phyloP scores from a whole-genome alignment of 2,888 invertebrate species.

The Caenorhabditis panamensis region DNA sequence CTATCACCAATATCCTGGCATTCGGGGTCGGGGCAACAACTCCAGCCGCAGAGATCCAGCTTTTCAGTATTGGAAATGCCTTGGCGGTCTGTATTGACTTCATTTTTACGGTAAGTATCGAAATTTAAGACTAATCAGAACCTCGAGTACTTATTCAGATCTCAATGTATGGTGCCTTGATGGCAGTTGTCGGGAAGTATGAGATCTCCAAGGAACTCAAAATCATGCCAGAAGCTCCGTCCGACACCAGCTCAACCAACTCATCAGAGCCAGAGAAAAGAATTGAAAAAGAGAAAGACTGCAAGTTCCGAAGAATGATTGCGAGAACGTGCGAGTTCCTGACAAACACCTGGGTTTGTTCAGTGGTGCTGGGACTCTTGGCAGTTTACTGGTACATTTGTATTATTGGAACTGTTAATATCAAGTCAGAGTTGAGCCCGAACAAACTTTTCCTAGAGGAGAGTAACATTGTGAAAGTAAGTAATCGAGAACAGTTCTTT shows the following conservation, averaged over 20 bases:
- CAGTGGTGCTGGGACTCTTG: slow-evolving; percentile 70
- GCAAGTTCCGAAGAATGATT: slow-evolving; percentile 29
- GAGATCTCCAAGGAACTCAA: slow-evolving; percentile 63
- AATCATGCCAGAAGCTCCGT: slow-evolving; percentile 15
- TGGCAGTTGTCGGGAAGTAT: slow-evolving; percentile 76
- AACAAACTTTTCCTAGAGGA: slow-evolving; percentile 76
- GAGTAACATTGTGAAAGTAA: slow-evolving; percentile 74
- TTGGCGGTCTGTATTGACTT: slow-evolving; percentile 76
- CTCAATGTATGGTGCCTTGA: slow-evolving; percentile 77
- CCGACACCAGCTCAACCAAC: slow-evolving; percentile 24
- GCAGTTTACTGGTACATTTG: slow-evolving; percentile 77
- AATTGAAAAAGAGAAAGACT: slow-evolving; percentile 19
- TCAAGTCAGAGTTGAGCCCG: slow-evolving; percentile 77
- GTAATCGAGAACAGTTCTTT: too few species aligned
- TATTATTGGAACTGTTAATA: slow-evolving; percentile 74
- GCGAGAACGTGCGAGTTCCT: slow-evolving; percentile 66
- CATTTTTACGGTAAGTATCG: slow-evolving; percentile 71
- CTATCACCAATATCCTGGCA: slow-evolving; percentile 77
- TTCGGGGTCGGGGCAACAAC: slow-evolving; percentile 77
- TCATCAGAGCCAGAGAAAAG: slow-evolving; percentile 33
- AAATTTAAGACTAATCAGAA: neutral
- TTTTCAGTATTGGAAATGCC: slow-evolving; percentile 80
- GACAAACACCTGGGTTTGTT: slow-evolving; percentile 69
- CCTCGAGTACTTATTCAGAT: slow-evolving; percentile 72
- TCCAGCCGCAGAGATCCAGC: slow-evolving; percentile 79